These are phyloP conservation scores for Epinephelus fuscoguttatus DNA, from an alignment of 2,113 vertebrate genomes.

Conservation along the genomic window DNA sequence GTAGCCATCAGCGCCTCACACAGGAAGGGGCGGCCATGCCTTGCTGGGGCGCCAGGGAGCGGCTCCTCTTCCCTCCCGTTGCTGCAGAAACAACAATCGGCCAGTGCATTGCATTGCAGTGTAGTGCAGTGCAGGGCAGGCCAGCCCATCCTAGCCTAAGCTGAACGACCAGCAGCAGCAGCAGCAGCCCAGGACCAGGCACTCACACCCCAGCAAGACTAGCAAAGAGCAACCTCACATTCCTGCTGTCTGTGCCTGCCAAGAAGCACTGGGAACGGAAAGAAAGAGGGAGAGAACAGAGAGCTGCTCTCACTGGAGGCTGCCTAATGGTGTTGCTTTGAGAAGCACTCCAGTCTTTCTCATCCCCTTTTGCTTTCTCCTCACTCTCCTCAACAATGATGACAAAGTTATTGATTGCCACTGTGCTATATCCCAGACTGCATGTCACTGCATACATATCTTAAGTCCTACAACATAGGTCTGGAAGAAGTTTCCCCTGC, in stretches of 20 bases:
- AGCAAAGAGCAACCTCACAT: slow-evolving; percentile 74
- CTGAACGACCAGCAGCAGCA: slow-evolving; percentile 41
- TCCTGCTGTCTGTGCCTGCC: slow-evolving; percentile 76
- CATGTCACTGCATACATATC: slow-evolving; percentile 22
- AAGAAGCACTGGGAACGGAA: slow-evolving; percentile 77
- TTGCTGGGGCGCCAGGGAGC: slow-evolving; percentile 81
- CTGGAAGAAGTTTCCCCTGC: slow-evolving; percentile 9
- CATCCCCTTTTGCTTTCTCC: slow-evolving; percentile 42
- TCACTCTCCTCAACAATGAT: slow-evolving; percentile 39
- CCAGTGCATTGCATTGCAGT: slow-evolving; percentile 44
- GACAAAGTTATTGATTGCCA: slow-evolving; percentile 55
- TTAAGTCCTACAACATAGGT: slow-evolving; percentile 11
- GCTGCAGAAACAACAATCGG: slow-evolving; percentile 78
- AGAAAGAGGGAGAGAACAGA: slow-evolving; percentile 73
- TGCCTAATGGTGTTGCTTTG: slow-evolving; percentile 57
- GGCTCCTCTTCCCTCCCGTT: slow-evolving; percentile 72
- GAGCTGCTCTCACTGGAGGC: slow-evolving; percentile 69
- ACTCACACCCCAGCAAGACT: slow-evolving; percentile 68
- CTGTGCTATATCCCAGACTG: slow-evolving; percentile 20
- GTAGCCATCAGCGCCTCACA: slow-evolving; percentile 84
- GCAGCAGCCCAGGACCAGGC: slow-evolving; percentile 45
- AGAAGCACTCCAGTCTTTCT: slow-evolving; percentile 52
- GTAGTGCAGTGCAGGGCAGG: slow-evolving; percentile 7
- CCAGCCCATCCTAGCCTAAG: slow-evolving; percentile 50
- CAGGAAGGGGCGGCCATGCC: slow-evolving; percentile 83